phyloP scores from a whole-genome alignment of 2,888 invertebrate genomes.

The Phyllotreta cruciferae region DNA sequence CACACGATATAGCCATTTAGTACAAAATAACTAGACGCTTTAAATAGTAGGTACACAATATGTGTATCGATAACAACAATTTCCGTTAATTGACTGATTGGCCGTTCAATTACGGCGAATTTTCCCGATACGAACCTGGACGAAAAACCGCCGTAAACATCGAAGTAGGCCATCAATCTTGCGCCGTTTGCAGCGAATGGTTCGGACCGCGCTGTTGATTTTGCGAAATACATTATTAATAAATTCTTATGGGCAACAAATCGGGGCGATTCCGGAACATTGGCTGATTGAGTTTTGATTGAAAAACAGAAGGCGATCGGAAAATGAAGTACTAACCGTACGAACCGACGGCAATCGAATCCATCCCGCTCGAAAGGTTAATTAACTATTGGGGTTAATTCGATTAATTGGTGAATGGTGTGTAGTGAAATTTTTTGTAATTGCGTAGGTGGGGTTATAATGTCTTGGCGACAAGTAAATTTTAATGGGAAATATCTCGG shows the following conservation, averaged over 20 bases:
- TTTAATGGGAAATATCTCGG: too few species aligned
- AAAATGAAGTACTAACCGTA: too few species aligned
- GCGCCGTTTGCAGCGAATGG: slow-evolving; percentile 32
- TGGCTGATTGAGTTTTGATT: slow-evolving; percentile 14
- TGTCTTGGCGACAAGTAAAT: too few species aligned
- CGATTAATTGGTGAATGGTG: too few species aligned
- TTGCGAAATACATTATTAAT: slow-evolving; percentile 30
- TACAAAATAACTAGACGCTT: too few species aligned
- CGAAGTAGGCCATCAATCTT: slow-evolving; percentile 29
- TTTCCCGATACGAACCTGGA: slow-evolving; percentile 1
- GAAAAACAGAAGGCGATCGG: slow-evolving; percentile 1
- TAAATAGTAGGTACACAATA: not conserved
- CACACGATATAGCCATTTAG: too few species aligned
- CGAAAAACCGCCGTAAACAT: slow-evolving; percentile 21
- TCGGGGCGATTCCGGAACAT: slow-evolving; percentile 12
- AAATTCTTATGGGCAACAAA: slow-evolving; percentile 27
- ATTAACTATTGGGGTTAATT: too few species aligned
- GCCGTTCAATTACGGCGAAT: not conserved
- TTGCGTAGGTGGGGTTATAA: too few species aligned
- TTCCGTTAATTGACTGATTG: not conserved
- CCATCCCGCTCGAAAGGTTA: too few species aligned
- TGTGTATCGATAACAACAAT: slow-evolving; percentile 1
- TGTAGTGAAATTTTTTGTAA: too few species aligned
- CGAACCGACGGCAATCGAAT: too few species aligned
- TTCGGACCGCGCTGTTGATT: slow-evolving; percentile 29